phyloP scores from a whole-genome alignment of 2,797 vertebrate species.

The Oreortyx pictus region DNA sequence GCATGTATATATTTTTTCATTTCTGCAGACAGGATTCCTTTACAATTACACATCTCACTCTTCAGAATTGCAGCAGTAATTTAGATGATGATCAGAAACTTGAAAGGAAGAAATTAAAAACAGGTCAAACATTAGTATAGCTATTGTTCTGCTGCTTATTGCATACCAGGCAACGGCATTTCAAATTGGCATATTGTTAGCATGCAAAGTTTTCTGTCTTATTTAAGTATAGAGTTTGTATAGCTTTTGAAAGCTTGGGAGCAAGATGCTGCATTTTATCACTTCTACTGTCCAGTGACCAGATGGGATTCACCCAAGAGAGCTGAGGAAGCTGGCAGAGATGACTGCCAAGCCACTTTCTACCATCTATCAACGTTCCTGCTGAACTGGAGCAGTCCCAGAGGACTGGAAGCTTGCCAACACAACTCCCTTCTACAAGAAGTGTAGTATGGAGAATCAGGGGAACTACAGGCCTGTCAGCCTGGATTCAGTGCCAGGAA shows the following conservation, averaged over 20 bases:
- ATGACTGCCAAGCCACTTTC: too few species aligned
- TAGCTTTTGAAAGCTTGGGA: not conserved
- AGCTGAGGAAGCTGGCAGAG: too few species aligned
- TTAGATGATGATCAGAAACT: not conserved
- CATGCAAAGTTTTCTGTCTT: not conserved
- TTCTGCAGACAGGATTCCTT: not conserved
- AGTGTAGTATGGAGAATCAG: too few species aligned
- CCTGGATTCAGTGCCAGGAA: too few species aligned
- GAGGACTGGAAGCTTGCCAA: too few species aligned
- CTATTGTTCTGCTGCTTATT: not conserved
- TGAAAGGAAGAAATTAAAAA: not conserved
- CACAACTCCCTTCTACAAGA: too few species aligned
- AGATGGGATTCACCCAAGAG: too few species aligned
- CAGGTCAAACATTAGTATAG: not conserved
- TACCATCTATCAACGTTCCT: too few species aligned
- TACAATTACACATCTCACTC: not conserved
- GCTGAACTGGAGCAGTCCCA: too few species aligned
- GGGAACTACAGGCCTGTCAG: too few species aligned
- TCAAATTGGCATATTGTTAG: not conserved
- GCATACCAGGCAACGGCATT: not conserved
- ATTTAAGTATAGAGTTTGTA: not conserved
- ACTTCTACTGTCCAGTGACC: not conserved
- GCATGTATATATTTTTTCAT: accelerated
- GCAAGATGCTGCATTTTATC: not conserved
- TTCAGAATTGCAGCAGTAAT: not conserved